These are phyloP conservation scores for Hylaeus volcanicus DNA, from an alignment of 1,140 invertebrate genomes.

Conservation along the genomic window DNA sequence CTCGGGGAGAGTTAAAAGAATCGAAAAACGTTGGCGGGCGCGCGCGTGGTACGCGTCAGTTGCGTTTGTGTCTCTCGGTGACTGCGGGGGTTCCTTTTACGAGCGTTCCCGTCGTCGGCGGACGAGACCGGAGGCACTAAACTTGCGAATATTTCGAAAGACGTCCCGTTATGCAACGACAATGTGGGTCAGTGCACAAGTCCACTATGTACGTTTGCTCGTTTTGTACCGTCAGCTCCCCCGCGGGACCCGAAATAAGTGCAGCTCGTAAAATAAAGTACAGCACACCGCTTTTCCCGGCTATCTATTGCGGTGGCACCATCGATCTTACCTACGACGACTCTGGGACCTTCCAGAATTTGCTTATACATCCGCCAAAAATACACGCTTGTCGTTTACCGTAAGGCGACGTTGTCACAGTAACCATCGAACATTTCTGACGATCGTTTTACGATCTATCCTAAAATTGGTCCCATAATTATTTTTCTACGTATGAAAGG, in stretches of 20 bases:
- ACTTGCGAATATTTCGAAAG: slow-evolving; percentile 73
- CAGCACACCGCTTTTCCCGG: slow-evolving; percentile 53
- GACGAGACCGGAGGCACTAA: slow-evolving; percentile 62
- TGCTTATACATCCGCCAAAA: background rate
- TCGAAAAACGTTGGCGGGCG: slow-evolving; percentile 19
- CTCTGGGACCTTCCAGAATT: slow-evolving; percentile 12
- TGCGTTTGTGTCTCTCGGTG: slow-evolving; percentile 48
- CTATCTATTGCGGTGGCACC: slow-evolving; percentile 50
- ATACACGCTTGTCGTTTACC: background rate
- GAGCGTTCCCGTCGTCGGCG: slow-evolving; percentile 58
- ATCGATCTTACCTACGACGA: slow-evolving; percentile 33
- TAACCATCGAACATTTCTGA: too few species aligned
- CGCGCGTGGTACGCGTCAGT: slow-evolving; percentile 31
- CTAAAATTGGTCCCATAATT: too few species aligned
- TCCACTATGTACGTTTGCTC: slow-evolving; percentile 31
- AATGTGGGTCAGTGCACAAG: slow-evolving; percentile 72
- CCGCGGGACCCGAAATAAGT: slow-evolving; percentile 69
- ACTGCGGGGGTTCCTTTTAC: slow-evolving; percentile 65
- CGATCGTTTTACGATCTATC: too few species aligned
- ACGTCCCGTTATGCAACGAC: slow-evolving; percentile 74
- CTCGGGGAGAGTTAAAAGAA: background rate
- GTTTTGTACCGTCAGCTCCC: slow-evolving; percentile 59
- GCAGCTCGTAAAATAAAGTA: slow-evolving; percentile 74
- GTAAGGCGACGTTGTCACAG: background rate
- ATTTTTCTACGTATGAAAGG: too few species aligned